phyloP scores from a whole-genome alignment of 1,140 invertebrate species.

The Drosophila trapezifrons region DNA sequence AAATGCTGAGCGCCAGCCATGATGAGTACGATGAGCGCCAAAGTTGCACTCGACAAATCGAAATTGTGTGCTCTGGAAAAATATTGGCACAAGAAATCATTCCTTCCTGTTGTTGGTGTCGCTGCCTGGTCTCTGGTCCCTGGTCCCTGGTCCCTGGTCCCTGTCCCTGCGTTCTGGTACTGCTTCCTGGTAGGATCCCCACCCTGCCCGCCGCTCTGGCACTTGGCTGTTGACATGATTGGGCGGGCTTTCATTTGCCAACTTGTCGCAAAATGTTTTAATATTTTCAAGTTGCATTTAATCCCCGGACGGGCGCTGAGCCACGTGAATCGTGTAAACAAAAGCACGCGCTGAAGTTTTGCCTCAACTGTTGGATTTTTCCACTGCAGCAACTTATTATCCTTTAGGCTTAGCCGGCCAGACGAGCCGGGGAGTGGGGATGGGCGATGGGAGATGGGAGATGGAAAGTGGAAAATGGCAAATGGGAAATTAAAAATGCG shows the following conservation, averaged over 20 bases:
- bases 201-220: conserved; percentile 16
- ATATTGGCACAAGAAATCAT: conserved; percentile 84
- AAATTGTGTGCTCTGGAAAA: conserved; percentile 84
- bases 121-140: conserved; percentile 39
- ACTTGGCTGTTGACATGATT: conserved; percentile 79
- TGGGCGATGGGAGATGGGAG: conserved; percentile 11
- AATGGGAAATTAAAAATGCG: conserved; percentile 71
- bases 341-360: conserved; percentile 59
- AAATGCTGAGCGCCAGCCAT: conserved; percentile 71
- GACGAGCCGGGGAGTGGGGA: conserved; percentile 8
- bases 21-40: conserved; percentile 82
- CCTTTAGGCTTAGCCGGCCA: conserved; percentile 27
- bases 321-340: conserved; percentile 81
- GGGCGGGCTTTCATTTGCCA: conserved; percentile 78
- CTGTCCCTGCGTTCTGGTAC: conserved; percentile 2
- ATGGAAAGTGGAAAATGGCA: conserved; percentile 8
- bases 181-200: conserved; percentile 7
- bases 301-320: conserved; percentile 60
- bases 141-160: conserved; percentile 7
- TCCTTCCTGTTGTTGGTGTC: conserved; percentile 82
- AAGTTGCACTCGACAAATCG: conserved; percentile 84
- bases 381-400: conserved; percentile 53
- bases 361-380: conserved; percentile 12
- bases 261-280: conserved; percentile 83
- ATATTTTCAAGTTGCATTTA: conserved; percentile 83